Percentiles rank a stretch among this genome's conserved stretches.
Conservation (phyloP, 2,797 vertebrate genomes). For the Rhinichthys osculus region DNA sequence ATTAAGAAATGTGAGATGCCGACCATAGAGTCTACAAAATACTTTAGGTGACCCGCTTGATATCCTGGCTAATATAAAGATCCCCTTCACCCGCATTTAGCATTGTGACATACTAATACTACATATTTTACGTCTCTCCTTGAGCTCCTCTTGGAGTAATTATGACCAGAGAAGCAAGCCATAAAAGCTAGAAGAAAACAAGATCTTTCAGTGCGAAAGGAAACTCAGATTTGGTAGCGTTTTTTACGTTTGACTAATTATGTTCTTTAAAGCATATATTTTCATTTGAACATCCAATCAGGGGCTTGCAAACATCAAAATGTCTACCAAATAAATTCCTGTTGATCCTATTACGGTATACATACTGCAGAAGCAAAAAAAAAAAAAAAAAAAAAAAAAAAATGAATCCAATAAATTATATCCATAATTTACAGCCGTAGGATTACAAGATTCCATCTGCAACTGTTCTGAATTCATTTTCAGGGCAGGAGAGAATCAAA, state of each 20-base stretch:
- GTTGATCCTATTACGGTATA: conserved; percentile 61
- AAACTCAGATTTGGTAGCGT: not conserved
- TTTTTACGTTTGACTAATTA: not conserved
- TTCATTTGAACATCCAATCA: not conserved
- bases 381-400: conserved; percentile 55
- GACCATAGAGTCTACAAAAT: conserved; percentile 20
- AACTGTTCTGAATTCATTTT: conserved; percentile 75
- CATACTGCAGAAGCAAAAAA: conserved; percentile 72
- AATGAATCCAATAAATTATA: conserved; percentile 79
- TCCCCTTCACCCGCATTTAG: not conserved
- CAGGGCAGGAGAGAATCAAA: conserved; percentile 74
- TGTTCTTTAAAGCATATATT: too few species aligned
- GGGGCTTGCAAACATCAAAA: not conserved
- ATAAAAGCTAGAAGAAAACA: not conserved
- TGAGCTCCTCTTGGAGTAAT: conserved; percentile 9
- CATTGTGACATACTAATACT: not conserved
- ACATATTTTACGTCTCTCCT: not conserved
- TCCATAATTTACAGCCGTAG: conserved; percentile 79
- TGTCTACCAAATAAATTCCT: conserved; percentile 19
- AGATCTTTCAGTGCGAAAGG: not conserved
- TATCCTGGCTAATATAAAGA: conserved; percentile 18
- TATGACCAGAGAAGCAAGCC: conserved; percentile 11
- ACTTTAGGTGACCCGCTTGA: conserved; percentile 3
- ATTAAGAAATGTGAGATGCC: conserved; percentile 40
- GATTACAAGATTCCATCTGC: conserved; percentile 77